Evolutionary conservation across 2,888 invertebrate species (phyloP), one percentile per base, ranked within the genome.

Genomic region (Dryobotodes eremita): DNA sequence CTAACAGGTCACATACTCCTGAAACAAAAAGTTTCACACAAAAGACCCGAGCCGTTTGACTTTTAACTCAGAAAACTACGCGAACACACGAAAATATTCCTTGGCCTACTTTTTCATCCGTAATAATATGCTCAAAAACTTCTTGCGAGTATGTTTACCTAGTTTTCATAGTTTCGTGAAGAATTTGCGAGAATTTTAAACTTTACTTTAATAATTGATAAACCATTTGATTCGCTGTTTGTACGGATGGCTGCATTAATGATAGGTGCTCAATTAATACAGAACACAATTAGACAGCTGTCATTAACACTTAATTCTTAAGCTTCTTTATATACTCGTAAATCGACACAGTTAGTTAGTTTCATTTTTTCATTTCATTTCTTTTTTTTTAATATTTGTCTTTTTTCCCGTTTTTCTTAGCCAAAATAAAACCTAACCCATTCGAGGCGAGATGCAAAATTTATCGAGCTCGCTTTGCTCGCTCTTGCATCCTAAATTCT

Each of bases 71-170:
- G 48, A 23, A 55, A 79, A 61, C 61, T 79, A 20, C 17, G 26
- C 26, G 61, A 82, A 57, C 17, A 50, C 31, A 68, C 26, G 36
- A 48, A 72, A 68, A 81, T 82, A 82, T 72, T 70, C 64, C 72
- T 85, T 76, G 31, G n/a, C 50, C 26, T 55, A 65, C 48, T 13
- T 79, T 57, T 74, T 10, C 57, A 61, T 69, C 64, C 75, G 31
- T 46, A 0, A 46, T 55, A 62, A 79, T 57, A 23, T 50, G 50
- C 42, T 48, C 17, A 20, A 68, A 59, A 71, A 80, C 17, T 65
- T 85, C n/a, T 20, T 8, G 11, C 6, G 15, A 62, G 15, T 57
- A 48, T 26, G 70, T 55, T 53, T 13, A 73, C 20, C 26, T 10
- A 1, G 2, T 42, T n/a, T 36, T 53, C 31, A 2, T 4, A 68